Base-by-base conservation (phyloP, 2,113 vertebrate genomes). In the Agelaius tricolor region DNA sequence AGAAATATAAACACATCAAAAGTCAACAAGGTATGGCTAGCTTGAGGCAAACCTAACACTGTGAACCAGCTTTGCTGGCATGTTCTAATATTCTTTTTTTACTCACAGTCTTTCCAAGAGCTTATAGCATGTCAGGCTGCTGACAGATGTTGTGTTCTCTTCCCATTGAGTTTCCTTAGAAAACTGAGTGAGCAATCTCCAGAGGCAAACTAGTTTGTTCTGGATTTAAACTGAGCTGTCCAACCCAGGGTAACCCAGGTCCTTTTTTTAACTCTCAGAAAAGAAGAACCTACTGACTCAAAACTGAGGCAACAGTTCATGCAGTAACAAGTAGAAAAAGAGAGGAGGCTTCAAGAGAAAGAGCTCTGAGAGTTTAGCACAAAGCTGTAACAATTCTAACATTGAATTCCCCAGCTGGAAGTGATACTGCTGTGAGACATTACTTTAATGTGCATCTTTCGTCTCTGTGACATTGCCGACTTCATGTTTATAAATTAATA, bases 401-500 rank as follows among this genome's bases (percentile, higher is more conserved):
- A 47, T 1, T 18, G 39, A 94, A 90, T 77, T 93, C 55, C 66
- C 91, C 55, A 85, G 67, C 46, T 88, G 75, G 55, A 73, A 87
- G 71, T 33, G 71, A 71, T 51, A 43, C 59, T 67, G 43, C 37
- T 91, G 66, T 76, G 84, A 85, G 59, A 94, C 5, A 11, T 27
- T 61, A 54, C 22, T 90, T 79, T 63, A 95, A 79, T 65, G 41
- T 68, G 28, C 23, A 33, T 68, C 76, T n/a, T 89, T 91, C 6
- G 4, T 62, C 74, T 85, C 58, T 72, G 37, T 46, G 69, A 89
- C 67, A 69, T 47, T 91, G 78, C 58, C 1, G 6, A 31, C 33
- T 89, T 76, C 58, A 35, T 82, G 49, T 84, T 89, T 74, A 79
- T 87, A 91, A 79, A 93, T 87, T 79, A 89, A 55, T 73, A 82